Conservation (phyloP, 2,113 vertebrate genomes). For the Zeus faber region DNA sequence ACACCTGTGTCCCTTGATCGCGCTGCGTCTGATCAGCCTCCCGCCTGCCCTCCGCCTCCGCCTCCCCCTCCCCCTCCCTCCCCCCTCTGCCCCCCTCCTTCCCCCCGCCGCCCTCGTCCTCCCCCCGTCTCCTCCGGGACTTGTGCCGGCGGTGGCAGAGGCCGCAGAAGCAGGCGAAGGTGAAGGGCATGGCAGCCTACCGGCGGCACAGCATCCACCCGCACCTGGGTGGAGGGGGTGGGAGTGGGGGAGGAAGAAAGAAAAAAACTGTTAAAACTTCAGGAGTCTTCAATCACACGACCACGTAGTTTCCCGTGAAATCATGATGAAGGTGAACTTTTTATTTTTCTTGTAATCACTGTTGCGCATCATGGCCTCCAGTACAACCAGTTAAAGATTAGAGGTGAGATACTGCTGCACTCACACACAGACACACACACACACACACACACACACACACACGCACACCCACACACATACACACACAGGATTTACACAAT, state of each 20-base stretch:
- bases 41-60: slow-evolving; percentile 67
- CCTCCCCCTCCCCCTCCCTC: slow-evolving; percentile 71
- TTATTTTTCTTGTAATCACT: too few species aligned
- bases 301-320: too few species aligned
- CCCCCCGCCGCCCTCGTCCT: slow-evolving; percentile 69
- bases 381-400: too few species aligned
- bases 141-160: slow-evolving; percentile 90
- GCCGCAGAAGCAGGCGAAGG: slow-evolving; percentile 94
- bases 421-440: slow-evolving; percentile 3
- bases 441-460: slow-evolving; percentile 8
- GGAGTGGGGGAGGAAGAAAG: background rate
- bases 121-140: slow-evolving; percentile 74
- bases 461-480: slow-evolving; percentile 5
- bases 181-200: slow-evolving; percentile 86
- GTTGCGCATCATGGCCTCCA: too few species aligned
- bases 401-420: background rate
- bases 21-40: slow-evolving; percentile 65
- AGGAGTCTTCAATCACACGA: too few species aligned
- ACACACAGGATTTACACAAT: background rate
- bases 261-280: too few species aligned
- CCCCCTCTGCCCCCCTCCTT: slow-evolving; percentile 72
- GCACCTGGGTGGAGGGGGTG: background rate
- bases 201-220: slow-evolving; percentile 22
- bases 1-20: slow-evolving; percentile 78
- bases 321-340: too few species aligned